A percentile compares a stretch with the other conserved stretches of the same genome.
phyloP scores from a whole-genome alignment of 2,888 invertebrate genomes.

The Glaucopsyche alexis region DNA sequence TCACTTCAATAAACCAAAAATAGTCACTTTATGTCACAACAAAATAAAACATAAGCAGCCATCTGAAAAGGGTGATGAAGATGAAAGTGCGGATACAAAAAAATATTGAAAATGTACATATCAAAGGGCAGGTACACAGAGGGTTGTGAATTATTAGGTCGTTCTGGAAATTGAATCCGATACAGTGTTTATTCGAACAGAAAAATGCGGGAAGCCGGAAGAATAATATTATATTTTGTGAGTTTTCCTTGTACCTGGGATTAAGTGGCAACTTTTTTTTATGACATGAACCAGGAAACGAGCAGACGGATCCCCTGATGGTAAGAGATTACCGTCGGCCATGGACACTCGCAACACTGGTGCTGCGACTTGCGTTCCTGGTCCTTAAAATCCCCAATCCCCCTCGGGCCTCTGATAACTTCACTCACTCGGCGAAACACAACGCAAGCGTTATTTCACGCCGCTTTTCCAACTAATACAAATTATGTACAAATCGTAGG shows the following conservation, averaged over 20 bases:
- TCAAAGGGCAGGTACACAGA: neutral
- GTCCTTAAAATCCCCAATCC: no score
- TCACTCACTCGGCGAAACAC: no score
- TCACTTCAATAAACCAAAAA: neutral
- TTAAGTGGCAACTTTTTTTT: neutral
- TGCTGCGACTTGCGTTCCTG: no score
- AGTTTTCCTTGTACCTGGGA: neutral
- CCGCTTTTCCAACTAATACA: no score
- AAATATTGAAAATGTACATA: neutral
- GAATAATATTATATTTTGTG: neutral
- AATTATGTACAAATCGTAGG: no score
- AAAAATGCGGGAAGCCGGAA: neutral
- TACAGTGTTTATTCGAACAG: conserved; percentile 11
- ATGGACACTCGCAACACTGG: no score
- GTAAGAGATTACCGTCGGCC: no score
- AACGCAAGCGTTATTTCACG: no score
- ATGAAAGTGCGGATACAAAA: neutral
- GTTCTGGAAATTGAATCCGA: conserved; percentile 20
- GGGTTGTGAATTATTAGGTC: conserved; percentile 18
- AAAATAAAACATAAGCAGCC: neutral
- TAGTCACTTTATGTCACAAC: neutral
- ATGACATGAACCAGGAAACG: no score
- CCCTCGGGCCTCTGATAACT: no score
- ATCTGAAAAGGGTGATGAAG: conserved; percentile 3
- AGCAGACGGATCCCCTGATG: no score